A percentile compares a stretch with the other conserved stretches of the same genome.
Evolutionary conservation across 2,797 vertebrate genomes (phyloP).

Genomic region (Sebastolobus alascanus): DNA sequence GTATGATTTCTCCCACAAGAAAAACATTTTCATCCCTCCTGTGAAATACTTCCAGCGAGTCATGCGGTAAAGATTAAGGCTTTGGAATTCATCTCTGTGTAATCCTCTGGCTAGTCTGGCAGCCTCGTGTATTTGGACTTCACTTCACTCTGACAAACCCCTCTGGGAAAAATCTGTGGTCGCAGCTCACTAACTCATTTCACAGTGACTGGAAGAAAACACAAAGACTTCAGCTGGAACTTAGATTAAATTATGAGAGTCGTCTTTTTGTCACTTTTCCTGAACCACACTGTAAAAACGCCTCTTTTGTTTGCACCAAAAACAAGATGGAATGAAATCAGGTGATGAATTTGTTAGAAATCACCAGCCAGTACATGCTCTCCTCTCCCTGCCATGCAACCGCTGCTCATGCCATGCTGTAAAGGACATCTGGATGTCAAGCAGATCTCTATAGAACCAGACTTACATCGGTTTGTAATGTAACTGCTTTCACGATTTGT

Average conservation of each 20-base stretch:
- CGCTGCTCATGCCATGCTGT: slow-evolving; percentile 38
- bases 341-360: slow-evolving; percentile 10
- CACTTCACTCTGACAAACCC: slow-evolving; percentile 32
- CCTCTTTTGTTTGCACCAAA: not conserved
- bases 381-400: slow-evolving; percentile 53
- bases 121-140: slow-evolving; percentile 42
- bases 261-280: not conserved
- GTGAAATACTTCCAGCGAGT: slow-evolving; percentile 70
- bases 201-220: slow-evolving; percentile 14
- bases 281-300: not conserved
- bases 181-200: slow-evolving; percentile 34
- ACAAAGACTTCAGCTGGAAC: not conserved
- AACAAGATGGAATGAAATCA: not conserved
- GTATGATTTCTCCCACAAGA: not conserved
- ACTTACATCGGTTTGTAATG: slow-evolving; percentile 75
- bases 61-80: slow-evolving; percentile 81
- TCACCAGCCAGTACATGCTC: slow-evolving; percentile 38
- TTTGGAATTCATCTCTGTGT: slow-evolving; percentile 74
- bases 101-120: slow-evolving; percentile 70
- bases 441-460: slow-evolving; percentile 40
- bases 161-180: slow-evolving; percentile 48
- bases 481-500: slow-evolving; percentile 59
- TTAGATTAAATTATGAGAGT: not conserved
- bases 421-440: slow-evolving; percentile 33
- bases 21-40: slow-evolving; percentile 40